A percentile compares a stretch with the other conserved stretches of the same genome.
Conservation (phyloP, 2,888 invertebrate genomes). For the Chymomyza fuscimana region DNA sequence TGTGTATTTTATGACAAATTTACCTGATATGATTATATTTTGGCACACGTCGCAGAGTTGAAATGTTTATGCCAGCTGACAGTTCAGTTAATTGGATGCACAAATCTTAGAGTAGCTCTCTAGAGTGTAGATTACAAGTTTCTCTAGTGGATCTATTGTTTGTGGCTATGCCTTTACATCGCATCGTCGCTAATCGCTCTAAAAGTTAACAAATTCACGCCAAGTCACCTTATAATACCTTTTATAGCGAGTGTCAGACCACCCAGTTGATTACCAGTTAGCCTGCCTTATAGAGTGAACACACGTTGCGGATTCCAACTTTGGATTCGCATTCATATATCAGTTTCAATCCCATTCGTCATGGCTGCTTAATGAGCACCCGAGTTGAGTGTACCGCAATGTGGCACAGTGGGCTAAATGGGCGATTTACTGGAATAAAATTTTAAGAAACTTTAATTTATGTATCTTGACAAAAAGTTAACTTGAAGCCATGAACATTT, state of each 20-base stretch:
- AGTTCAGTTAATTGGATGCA: constrained; percentile 31
- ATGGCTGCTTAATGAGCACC: constrained; percentile 77
- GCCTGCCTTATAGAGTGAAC: constrained; percentile 13
- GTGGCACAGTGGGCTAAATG: constrained; percentile 18
- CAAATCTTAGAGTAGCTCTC: not conserved
- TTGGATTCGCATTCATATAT: constrained; percentile 58
- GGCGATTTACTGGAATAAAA: not conserved
- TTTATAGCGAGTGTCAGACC: constrained; percentile 64
- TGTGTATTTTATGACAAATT: constrained; percentile 76
- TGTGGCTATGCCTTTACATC: constrained; percentile 20
- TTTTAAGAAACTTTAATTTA: too few relatives aligned
- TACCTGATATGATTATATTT: constrained; percentile 79
- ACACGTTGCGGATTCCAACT: constrained; percentile 7
- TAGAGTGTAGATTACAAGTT: not conserved
- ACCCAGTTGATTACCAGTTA: constrained; percentile 59
- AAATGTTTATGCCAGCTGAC: constrained; percentile 32
- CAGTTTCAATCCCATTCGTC: constrained; percentile 76
- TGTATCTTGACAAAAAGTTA: too few relatives aligned
- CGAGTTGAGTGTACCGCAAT: constrained; percentile 61
- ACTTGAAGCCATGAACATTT: too few relatives aligned
- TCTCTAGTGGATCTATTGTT: not conserved
- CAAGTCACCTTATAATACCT: constrained; percentile 67
- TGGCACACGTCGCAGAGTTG: constrained; percentile 33
- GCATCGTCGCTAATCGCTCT: constrained; percentile 44
- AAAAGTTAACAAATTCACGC: constrained; percentile 79